Evolutionary conservation across 2,113 vertebrate genomes (phyloP).

Genomic region (Cynoglossus semilaevis): DNA sequence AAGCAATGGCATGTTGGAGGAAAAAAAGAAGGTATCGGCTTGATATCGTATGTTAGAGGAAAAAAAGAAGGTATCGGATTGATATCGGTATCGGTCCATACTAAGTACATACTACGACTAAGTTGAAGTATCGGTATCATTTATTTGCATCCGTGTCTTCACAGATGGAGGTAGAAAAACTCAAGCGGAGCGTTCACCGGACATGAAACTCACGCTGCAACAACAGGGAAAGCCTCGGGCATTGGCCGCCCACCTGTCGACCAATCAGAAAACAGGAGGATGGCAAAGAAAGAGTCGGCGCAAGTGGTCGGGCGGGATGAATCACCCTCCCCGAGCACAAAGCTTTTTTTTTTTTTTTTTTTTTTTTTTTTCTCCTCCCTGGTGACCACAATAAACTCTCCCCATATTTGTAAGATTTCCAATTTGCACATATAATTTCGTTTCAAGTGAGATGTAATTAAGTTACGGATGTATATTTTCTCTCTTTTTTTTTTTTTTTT

Average conservation of each 20-base stretch:
- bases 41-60: no score
- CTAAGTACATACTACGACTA: no score
- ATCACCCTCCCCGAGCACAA: slow-evolving; percentile 39
- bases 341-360: slow-evolving; percentile 32
- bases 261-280: slow-evolving; percentile 31
- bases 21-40: no score
- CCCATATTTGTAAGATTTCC: slow-evolving; percentile 71
- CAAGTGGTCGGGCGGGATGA: slow-evolving; percentile 16
- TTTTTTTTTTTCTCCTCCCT: not conserved
- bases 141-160: slow-evolving; percentile 29
- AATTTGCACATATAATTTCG: slow-evolving; percentile 76
- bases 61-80: no score
- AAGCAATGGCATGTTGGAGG: no score
- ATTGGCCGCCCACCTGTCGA: slow-evolving; percentile 32
- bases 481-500: slow-evolving; percentile 65
- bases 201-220: slow-evolving; percentile 73
- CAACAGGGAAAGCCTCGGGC: slow-evolving; percentile 23
- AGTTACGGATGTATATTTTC: slow-evolving; percentile 69
- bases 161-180: slow-evolving; percentile 90
- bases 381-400: slow-evolving; percentile 64
- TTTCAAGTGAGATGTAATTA: slow-evolving; percentile 68
- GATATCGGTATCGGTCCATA: no score
- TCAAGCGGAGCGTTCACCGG: slow-evolving; percentile 84
- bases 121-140: no score
- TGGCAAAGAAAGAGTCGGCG: not conserved